Evolutionary conservation across 2,113 vertebrate species (phyloP), one percentile per base, ranked within the genome.

Genomic region (Eptesicus fuscus): DNA sequence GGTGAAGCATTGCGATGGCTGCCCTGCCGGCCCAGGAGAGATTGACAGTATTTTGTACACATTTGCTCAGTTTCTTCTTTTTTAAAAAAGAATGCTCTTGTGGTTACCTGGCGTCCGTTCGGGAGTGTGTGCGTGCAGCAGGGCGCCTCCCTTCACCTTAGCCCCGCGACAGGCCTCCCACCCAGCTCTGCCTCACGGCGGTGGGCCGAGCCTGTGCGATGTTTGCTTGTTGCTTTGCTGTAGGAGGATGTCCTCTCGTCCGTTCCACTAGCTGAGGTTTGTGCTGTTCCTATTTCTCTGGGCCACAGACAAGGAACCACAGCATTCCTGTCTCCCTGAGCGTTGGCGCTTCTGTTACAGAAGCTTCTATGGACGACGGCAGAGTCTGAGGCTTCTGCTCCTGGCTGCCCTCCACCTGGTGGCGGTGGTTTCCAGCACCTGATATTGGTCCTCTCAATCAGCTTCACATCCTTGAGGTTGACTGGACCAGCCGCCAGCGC

Each of bases 31-130:
- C 59, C 61, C 71, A 44, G 84, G 59, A 91, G 84, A 90, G 53
- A 76, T 0, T 7, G 78, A 85, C 90, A 91, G 93, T 85, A 79
- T 92, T 97, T 91, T 95, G 79, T 97, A 91, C 83, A 86, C 94
- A 93, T 77, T 82, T 65, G 88, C 28, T 91, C 82, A 13, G 35
- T 83, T 83, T 78, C 18, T 86, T 80, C 14, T 65, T 44, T 76
- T 90, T 53, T 37, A 2, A 67, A 92, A 88, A 44, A 84, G 32
- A 85, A 85, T 83, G 42, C 32, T 76, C 25, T 89, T 30, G 2
- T 12, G 42, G 77, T 70, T 40, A 69, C 12, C 53, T 47, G 56
- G 40, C 80, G 63, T 90, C 40, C 71, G 63, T 95, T 95, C 12
- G 87, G 61, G 74, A 73, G 51, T 0, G 8, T 9, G 12, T 76